These are phyloP conservation scores for Margarornis squamiger DNA, from an alignment of 2,797 vertebrate genomes.

Conservation along the genomic window DNA sequence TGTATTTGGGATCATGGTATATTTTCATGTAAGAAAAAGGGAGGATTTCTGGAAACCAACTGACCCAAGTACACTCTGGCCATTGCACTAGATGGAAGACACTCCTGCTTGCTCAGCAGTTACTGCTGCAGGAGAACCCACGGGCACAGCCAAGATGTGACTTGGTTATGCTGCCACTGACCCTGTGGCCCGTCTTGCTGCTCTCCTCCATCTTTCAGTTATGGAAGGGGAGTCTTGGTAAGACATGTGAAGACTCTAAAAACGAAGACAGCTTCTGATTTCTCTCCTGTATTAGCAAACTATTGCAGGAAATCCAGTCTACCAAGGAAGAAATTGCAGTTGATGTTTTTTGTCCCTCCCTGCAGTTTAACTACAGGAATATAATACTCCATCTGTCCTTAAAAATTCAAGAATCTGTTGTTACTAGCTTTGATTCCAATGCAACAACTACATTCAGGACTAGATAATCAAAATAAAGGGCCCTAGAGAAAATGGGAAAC, in stretches of 20 bases:
- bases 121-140: background rate
- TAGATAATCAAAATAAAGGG: conserved; percentile 45
- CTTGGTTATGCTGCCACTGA: background rate
- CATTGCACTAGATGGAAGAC: background rate
- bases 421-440: background rate
- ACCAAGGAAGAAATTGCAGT: background rate
- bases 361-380: background rate
- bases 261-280: background rate
- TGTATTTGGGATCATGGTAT: background rate
- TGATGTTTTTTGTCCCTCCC: background rate
- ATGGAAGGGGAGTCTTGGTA: background rate
- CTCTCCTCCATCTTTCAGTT: background rate
- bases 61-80: background rate
- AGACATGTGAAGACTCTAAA: background rate
- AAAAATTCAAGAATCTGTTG: background rate
- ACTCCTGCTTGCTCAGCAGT: background rate
- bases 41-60: background rate
- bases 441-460: background rate
- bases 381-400: background rate
- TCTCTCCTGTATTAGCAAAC: background rate
- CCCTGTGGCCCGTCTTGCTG: background rate
- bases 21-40: background rate
- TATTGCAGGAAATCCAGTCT: background rate
- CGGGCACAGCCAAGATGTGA: background rate
- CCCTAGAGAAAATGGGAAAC: conserved; percentile 36